Percentiles rank a stretch among this genome's conserved stretches.
Conservation (phyloP, 2,888 invertebrate species). For the Dione vanillae region DNA sequence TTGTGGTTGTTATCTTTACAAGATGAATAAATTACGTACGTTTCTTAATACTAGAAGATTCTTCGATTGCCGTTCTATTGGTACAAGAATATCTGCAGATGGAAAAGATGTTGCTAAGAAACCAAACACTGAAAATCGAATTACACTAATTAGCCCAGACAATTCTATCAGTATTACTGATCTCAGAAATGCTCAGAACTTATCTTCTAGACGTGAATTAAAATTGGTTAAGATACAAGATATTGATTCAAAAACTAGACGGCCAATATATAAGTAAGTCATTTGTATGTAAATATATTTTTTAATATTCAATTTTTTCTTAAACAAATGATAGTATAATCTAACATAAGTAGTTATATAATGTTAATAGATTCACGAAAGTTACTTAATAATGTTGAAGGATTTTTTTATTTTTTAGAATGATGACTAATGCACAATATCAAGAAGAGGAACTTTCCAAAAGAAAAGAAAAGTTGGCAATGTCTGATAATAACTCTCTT, state of each 20-base stretch:
- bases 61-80: conserved; percentile 58
- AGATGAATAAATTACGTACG: conserved; percentile 63
- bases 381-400: neutral
- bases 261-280: conserved; percentile 87
- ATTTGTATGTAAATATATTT: conserved; percentile 6
- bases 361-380: neutral
- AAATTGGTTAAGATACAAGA: conserved; percentile 88
- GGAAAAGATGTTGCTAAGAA: conserved; percentile 77
- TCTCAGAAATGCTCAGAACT: conserved; percentile 87
- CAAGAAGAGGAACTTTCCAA: conserved; percentile 85
- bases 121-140: conserved; percentile 75
- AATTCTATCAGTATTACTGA: conserved; percentile 85
- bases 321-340: neutral
- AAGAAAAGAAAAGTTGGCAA: conserved; percentile 76
- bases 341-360: conserved; percentile 34
- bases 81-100: conserved; percentile 67
- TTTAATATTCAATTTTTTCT: neutral
- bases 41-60: conserved; percentile 56
- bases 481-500: conserved; percentile 65
- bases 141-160: conserved; percentile 86
- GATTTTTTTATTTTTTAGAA: conserved; percentile 57
- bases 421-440: conserved; percentile 87
- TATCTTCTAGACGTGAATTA: conserved; percentile 87
- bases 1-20: conserved; percentile 10
- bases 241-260: conserved; percentile 86